These are phyloP conservation scores for Linurgus olivaceus DNA, from an alignment of 2,797 vertebrate species.

Conservation along the genomic window DNA sequence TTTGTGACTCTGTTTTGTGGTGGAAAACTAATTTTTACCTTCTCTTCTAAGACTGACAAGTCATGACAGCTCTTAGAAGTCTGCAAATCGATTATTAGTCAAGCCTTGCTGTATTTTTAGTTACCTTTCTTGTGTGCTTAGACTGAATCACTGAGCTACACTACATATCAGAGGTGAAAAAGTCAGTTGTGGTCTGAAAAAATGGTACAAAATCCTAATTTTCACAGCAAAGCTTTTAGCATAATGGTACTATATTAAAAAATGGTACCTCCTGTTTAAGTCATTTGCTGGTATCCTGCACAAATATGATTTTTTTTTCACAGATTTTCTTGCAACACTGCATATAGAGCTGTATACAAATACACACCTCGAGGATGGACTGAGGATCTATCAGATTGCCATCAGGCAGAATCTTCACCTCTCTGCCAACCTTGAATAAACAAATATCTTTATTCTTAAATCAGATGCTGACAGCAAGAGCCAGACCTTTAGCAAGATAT, in stretches of 20 bases:
- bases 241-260: constrained; percentile 66
- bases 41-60: constrained; percentile 78
- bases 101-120: constrained; percentile 69
- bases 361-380: neutral
- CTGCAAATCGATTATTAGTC: constrained; percentile 71
- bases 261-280: constrained; percentile 57
- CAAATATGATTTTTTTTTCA: constrained; percentile 33
- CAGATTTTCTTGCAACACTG: neutral
- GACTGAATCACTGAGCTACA: constrained; percentile 58
- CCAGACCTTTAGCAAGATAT: neutral
- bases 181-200: constrained; percentile 53
- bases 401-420: neutral
- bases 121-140: constrained; percentile 53
- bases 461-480: neutral
- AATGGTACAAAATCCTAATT: constrained; percentile 54
- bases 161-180: constrained; percentile 32
- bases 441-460: neutral
- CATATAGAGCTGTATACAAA: constrained; percentile 17
- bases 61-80: constrained; percentile 76
- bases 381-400: constrained; percentile 3
- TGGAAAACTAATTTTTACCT: constrained; percentile 82
- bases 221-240: constrained; percentile 54
- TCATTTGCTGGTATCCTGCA: constrained; percentile 26
- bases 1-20: constrained; percentile 72
- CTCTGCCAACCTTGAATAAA: neutral